Evolutionary conservation across 2,888 invertebrate species (phyloP).

Genomic region (Euproctis similis): DNA sequence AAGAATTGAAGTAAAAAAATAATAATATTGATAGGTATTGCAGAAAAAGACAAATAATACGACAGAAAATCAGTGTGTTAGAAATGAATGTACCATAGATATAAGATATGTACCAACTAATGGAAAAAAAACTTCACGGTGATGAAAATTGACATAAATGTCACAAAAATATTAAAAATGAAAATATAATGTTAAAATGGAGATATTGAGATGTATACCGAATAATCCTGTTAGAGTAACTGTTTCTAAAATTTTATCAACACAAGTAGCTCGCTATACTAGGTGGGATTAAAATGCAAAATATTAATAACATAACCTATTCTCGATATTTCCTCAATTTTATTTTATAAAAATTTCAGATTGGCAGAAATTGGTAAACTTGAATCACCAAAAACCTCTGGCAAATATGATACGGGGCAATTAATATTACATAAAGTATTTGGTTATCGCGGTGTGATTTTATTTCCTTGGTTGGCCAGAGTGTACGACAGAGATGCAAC

Average conservation of each 20-base stretch:
- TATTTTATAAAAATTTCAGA: slow-evolving; percentile 72
- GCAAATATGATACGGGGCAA: slow-evolving; percentile 97
- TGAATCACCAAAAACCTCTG: slow-evolving; percentile 88
- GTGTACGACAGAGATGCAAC: slow-evolving; percentile 95
- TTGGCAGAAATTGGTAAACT: slow-evolving; percentile 95
- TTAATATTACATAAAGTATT: slow-evolving; percentile 97
- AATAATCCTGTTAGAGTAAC: slow-evolving; percentile 51
- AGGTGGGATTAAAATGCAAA: slow-evolving; percentile 38
- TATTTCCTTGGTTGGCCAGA: slow-evolving; percentile 97
- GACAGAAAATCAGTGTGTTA: too few species aligned
- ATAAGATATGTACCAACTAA: too few species aligned
- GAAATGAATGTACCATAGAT: too few species aligned
- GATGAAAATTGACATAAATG: too few species aligned
- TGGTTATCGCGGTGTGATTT: slow-evolving; percentile 96
- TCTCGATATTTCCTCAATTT: slow-evolving; percentile 4
- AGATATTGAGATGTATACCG: slow-evolving; percentile 65
- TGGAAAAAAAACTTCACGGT: too few species aligned
- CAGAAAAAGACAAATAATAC: too few species aligned
- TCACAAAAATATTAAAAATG: slow-evolving; percentile 45
- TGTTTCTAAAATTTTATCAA: slow-evolving; percentile 54
- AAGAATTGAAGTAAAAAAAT: too few species aligned
- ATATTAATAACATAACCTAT: slow-evolving; percentile 57
- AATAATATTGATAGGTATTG: too few species aligned
- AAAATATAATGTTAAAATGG: slow-evolving; percentile 64
- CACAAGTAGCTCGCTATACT: slow-evolving; percentile 63